Evolutionary conservation across 2,888 invertebrate genomes (phyloP).

Genomic region (Sisyra nigra): DNA sequence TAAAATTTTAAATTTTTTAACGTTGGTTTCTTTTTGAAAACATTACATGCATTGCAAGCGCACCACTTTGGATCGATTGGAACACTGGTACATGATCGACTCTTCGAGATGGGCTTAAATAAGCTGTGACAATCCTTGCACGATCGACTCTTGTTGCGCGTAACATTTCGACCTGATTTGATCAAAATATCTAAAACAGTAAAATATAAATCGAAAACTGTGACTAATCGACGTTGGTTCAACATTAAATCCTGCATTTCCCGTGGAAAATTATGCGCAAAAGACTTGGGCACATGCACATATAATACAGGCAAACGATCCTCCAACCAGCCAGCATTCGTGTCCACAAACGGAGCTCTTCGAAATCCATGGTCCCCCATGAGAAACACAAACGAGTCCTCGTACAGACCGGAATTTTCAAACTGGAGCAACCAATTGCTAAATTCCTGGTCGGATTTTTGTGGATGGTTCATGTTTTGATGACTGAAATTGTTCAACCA

Average conservation of each 20-base stretch:
- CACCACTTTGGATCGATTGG: slow-evolving; percentile 61
- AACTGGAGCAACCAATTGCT: slow-evolving; percentile 40
- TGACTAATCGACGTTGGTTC: slow-evolving; percentile 50
- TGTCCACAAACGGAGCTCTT: slow-evolving; percentile 52
- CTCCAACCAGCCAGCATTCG: slow-evolving; percentile 58
- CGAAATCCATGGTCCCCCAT: slow-evolving; percentile 68
- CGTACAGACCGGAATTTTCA: slow-evolving; percentile 37
- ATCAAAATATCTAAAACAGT: slow-evolving; percentile 47
- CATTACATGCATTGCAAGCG: slow-evolving; percentile 51
- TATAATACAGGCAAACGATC: slow-evolving; percentile 61
- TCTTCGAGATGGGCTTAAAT: slow-evolving; percentile 36
- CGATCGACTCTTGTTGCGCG: slow-evolving; percentile 26
- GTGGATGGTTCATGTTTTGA: slow-evolving; percentile 46
- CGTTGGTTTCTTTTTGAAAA: too few species aligned
- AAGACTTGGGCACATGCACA: slow-evolving; percentile 46
- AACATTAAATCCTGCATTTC: slow-evolving; percentile 36
- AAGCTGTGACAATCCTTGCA: slow-evolving; percentile 51
- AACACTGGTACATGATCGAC: slow-evolving; percentile 50
- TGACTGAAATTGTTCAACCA: slow-evolving; percentile 69
- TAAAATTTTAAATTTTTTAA: too few species aligned
- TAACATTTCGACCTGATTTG: slow-evolving; percentile 28
- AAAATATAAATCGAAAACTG: slow-evolving; percentile 60
- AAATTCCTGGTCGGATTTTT: slow-evolving; percentile 46
- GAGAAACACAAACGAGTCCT: slow-evolving; percentile 51
- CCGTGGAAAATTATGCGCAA: slow-evolving; percentile 34